Conservation (phyloP, 1,140 invertebrate species). For the Prorops nasuta region DNA sequence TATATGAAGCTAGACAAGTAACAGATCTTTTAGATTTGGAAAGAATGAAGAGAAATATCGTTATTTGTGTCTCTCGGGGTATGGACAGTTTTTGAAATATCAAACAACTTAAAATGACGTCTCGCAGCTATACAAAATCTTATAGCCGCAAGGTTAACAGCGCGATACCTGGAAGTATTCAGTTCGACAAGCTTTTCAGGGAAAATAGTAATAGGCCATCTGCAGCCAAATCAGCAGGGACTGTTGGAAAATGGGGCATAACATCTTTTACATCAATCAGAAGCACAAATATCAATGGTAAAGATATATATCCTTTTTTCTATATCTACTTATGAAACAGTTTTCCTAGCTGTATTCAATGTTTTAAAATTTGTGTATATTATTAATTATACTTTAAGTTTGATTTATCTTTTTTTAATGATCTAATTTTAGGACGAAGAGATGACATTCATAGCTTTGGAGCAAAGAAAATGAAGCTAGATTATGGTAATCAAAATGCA, state of each 20-base stretch:
- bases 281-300: slow-evolving; percentile 71
- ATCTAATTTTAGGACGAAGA: slow-evolving; percentile 37
- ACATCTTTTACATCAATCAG: slow-evolving; percentile 89
- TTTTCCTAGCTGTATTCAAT: background rate
- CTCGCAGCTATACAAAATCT: slow-evolving; percentile 61
- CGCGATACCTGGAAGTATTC: slow-evolving; percentile 62
- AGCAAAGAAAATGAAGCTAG: slow-evolving; percentile 45
- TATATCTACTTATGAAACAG: background rate
- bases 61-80: slow-evolving; percentile 34
- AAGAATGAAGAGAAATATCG: slow-evolving; percentile 30
- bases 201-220: slow-evolving; percentile 86
- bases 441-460: slow-evolving; percentile 40
- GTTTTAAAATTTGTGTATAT: background rate
- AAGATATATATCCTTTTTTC: background rate
- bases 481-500: slow-evolving; percentile 51
- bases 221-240: slow-evolving; percentile 83
- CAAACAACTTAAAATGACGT: slow-evolving; percentile 51
- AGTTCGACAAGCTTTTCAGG: slow-evolving; percentile 76
- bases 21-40: too few relatives aligned
- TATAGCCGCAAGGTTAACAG: slow-evolving; percentile 56
- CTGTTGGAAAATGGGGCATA: slow-evolving; percentile 90
- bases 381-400: background rate
- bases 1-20: too few relatives aligned
- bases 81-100: slow-evolving; percentile 23
- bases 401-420: background rate